These are phyloP conservation scores for Dinoponera quadriceps DNA, from an alignment of 1,140 invertebrate genomes.

Conservation along the genomic window DNA sequence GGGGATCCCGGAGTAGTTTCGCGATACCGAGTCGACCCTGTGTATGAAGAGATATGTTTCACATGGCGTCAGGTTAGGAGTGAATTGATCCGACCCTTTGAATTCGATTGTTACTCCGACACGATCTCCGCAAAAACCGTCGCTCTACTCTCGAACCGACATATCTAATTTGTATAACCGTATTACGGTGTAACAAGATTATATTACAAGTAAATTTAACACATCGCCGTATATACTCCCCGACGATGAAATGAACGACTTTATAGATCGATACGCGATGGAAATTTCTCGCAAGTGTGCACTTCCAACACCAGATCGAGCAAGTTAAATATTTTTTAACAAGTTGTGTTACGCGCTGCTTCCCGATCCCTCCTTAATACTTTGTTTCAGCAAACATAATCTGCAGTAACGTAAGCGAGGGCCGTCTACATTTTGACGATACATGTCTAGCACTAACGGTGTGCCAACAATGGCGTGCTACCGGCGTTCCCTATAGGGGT, in stretches of 20 bases:
- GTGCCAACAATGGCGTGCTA: conserved; percentile 40
- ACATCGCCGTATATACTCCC: background rate
- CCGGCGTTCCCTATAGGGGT: conserved; percentile 34
- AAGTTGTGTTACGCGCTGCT: background rate
- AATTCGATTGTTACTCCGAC: background rate
- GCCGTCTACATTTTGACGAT: conserved; percentile 41
- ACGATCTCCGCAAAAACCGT: background rate
- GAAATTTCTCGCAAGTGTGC: background rate
- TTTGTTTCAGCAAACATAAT: conserved; percentile 36
- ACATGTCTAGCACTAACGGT: conserved; percentile 34
- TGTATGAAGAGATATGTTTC: background rate
- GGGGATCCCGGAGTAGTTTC: background rate
- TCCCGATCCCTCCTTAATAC: background rate
- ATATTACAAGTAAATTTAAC: background rate
- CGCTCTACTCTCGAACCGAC: too few species aligned
- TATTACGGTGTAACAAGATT: background rate
- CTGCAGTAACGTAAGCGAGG: conserved; percentile 22
- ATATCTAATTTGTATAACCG: background rate
- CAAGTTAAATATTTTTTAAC: background rate
- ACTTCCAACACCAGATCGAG: background rate
- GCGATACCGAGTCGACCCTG: background rate
- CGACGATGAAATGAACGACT: too few species aligned
- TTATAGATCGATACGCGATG: background rate
- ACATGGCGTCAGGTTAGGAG: background rate
- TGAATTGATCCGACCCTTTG: background rate